phyloP scores from a whole-genome alignment of 2,888 invertebrate genomes.

The Emmelina monodactyla region DNA sequence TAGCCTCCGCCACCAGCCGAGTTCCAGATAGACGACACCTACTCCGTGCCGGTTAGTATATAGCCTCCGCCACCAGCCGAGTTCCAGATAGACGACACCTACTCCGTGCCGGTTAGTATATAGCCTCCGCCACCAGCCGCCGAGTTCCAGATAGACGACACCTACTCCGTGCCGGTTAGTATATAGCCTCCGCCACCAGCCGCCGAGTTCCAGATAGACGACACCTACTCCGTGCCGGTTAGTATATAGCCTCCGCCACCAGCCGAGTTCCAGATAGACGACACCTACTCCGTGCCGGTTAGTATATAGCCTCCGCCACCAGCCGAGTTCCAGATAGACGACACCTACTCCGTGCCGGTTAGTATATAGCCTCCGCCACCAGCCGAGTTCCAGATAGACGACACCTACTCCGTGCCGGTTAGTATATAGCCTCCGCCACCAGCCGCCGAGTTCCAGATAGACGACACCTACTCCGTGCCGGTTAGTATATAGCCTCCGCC shows the following conservation, averaged over 20 bases:
- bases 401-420: too few relatives aligned
- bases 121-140: slow-evolving; percentile 58
- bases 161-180: slow-evolving; percentile 85
- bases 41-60: slow-evolving; percentile 73
- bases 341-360: slow-evolving; percentile 89
- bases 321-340: slow-evolving; percentile 92
- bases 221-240: slow-evolving; percentile 84
- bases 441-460: too few relatives aligned
- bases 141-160: slow-evolving; percentile 93
- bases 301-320: slow-evolving; percentile 36
- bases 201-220: slow-evolving; percentile 92
- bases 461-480: too few relatives aligned
- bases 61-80: slow-evolving; percentile 69
- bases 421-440: too few relatives aligned
- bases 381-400: slow-evolving; percentile 92
- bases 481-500: too few relatives aligned
- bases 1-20: slow-evolving; percentile 69
- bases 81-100: slow-evolving; percentile 93
- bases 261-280: slow-evolving; percentile 92
- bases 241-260: slow-evolving; percentile 36
- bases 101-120: slow-evolving; percentile 79
- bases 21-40: slow-evolving; percentile 93
- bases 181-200: slow-evolving; percentile 28
- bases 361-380: slow-evolving; percentile 35
- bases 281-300: slow-evolving; percentile 85